Evolutionary conservation across 2,888 invertebrate species (phyloP).

Genomic region (Ennomos fuscantarius): DNA sequence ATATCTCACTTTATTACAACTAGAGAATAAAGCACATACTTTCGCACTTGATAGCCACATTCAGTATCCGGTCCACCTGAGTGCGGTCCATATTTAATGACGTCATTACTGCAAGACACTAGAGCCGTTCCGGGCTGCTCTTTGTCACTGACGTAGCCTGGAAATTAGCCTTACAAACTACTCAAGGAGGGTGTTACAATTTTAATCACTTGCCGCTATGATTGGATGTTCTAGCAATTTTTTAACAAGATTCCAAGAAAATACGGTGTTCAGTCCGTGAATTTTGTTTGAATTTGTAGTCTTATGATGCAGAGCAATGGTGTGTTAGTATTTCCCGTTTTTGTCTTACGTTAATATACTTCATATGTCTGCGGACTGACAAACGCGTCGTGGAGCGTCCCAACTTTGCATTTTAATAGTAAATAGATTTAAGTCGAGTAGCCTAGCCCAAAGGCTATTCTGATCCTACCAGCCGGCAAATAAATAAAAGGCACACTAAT

Average conservation of each 20-base stretch:
- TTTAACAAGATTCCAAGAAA: neutral
- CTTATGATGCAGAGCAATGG: no score
- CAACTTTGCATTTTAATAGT: no score
- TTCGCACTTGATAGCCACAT: constrained; percentile 14
- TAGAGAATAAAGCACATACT: neutral
- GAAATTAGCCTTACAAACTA: constrained; percentile 38
- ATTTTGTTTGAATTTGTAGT: no score
- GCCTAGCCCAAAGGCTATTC: no score
- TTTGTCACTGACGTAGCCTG: constrained; percentile 47
- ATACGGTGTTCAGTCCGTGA: no score
- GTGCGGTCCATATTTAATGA: constrained; percentile 79
- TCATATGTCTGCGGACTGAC: no score
- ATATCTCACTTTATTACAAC: neutral
- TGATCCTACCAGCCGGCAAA: no score
- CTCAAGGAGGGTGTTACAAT: constrained; percentile 33
- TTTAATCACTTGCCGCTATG: constrained; percentile 34
- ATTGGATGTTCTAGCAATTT: neutral
- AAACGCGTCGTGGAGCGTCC: no score
- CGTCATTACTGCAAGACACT: constrained; percentile 77
- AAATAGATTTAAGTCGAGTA: no score
- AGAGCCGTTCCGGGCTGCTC: constrained; percentile 55
- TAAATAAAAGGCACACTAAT: no score
- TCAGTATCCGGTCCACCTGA: constrained; percentile 21
- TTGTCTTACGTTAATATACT: no score
- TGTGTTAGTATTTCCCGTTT: no score